These are phyloP conservation scores for Gymnocephalus cernua DNA, from an alignment of 2,113 vertebrate species.

Conservation along the genomic window DNA sequence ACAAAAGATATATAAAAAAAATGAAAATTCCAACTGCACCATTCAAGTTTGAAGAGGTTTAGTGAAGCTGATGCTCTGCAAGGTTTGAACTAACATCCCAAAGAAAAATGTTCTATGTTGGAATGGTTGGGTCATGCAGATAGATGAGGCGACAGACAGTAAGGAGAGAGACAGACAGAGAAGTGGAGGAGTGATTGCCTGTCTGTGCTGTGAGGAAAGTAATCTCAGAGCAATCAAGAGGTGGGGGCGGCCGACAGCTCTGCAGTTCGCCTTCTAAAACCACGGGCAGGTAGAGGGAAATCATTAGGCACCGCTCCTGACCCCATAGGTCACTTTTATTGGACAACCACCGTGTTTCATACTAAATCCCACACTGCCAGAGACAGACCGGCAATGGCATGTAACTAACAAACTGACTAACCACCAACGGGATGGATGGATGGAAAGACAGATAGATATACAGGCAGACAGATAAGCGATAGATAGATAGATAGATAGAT, in stretches of 20 bases:
- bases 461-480: background rate
- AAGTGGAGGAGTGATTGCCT: slow-evolving; percentile 70
- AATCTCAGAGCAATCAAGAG: slow-evolving; percentile 81
- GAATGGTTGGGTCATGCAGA: slow-evolving; percentile 54
- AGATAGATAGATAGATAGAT: background rate
- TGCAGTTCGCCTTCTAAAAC: slow-evolving; percentile 66
- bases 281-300: slow-evolving; percentile 73
- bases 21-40: slow-evolving; percentile 7
- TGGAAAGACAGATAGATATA: background rate
- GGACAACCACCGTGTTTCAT: slow-evolving; percentile 69
- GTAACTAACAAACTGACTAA: slow-evolving; percentile 49
- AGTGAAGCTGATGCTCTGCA: slow-evolving; percentile 9
- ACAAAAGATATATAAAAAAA: slow-evolving; percentile 43
- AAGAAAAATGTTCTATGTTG: slow-evolving; percentile 3
- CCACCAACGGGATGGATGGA: background rate
- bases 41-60: slow-evolving; percentile 28
- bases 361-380: slow-evolving; percentile 60
- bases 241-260: slow-evolving; percentile 66
- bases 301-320: slow-evolving; percentile 72
- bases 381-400: slow-evolving; percentile 37
- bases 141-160: slow-evolving; percentile 47
- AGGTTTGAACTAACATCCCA: slow-evolving; percentile 29
- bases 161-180: slow-evolving; percentile 38
- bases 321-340: slow-evolving; percentile 81
- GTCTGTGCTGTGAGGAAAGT: slow-evolving; percentile 75